Percentiles rank a stretch among this genome's conserved stretches.
Conservation (phyloP, 2,113 vertebrate species). For the Xiphophorus couchianus region DNA sequence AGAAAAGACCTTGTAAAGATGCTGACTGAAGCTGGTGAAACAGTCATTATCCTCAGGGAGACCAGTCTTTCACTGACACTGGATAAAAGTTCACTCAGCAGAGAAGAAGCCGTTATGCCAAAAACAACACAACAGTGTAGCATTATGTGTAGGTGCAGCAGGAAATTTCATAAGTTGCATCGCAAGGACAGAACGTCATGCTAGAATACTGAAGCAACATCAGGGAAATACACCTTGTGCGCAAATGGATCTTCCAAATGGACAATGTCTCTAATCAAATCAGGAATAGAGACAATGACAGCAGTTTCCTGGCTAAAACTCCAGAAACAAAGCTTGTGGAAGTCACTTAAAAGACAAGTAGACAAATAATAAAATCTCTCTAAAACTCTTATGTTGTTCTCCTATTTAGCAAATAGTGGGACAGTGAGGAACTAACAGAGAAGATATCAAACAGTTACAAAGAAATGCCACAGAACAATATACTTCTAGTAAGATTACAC, state of each 20-base stretch:
- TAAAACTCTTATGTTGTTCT: too few species aligned
- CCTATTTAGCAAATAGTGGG: too few species aligned
- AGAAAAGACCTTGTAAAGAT: too few species aligned
- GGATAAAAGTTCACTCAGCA: not conserved
- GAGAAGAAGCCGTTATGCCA: not conserved
- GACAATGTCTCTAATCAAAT: not conserved
- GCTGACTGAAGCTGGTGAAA: not conserved
- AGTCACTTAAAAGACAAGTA: too few species aligned
- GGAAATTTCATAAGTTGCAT: not conserved
- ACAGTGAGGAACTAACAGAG: too few species aligned
- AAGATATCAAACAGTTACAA: too few species aligned
- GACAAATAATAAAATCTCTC: too few species aligned
- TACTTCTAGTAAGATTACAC: too few species aligned
- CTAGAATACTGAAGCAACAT: not conserved
- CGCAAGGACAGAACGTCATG: not conserved
- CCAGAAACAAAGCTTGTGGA: too few species aligned
- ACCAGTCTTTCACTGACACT: not conserved
- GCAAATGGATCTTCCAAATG: too few species aligned
- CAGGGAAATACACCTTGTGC: not conserved
- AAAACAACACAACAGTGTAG: not conserved
- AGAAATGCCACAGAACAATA: too few species aligned
- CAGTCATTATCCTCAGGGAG: not conserved
- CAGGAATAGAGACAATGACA: not conserved
- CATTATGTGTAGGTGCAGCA: not conserved
- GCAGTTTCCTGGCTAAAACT: too few species aligned